phyloP scores from a whole-genome alignment of 2,797 vertebrate species.

The Anomalospiza imberbis region DNA sequence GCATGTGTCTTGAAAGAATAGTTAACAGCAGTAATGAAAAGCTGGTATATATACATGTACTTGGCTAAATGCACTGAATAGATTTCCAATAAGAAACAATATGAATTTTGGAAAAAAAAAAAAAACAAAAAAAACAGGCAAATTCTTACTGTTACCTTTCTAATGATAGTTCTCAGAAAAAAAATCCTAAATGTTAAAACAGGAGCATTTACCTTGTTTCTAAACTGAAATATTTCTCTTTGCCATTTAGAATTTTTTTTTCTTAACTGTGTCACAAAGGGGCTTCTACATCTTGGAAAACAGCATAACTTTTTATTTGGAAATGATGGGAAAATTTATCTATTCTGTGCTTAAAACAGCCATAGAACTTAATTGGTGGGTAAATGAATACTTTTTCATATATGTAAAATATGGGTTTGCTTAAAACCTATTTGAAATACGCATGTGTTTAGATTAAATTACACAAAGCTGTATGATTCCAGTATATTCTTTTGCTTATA shows the following conservation, averaged over 20 bases:
- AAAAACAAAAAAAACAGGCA: neutral
- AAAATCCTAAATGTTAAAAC: neutral
- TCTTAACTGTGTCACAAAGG: neutral
- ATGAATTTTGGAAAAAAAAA: neutral
- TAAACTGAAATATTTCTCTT: neutral
- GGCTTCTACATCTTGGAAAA: neutral
- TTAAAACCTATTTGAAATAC: neutral
- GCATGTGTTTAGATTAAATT: neutral
- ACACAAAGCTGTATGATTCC: neutral
- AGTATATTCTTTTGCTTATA: neutral
- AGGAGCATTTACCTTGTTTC: neutral
- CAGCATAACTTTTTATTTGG: neutral
- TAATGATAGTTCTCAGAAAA: neutral
- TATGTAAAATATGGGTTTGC: rapidly evolving
- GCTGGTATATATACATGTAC: neutral
- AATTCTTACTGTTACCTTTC: neutral
- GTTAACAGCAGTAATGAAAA: neutral
- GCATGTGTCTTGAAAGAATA: neutral
- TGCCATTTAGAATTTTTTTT: neutral
- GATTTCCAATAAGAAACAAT: neutral
- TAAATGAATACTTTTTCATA: neutral
- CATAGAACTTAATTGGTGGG: neutral
- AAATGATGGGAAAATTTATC: neutral
- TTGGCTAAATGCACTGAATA: neutral
- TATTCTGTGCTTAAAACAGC: neutral